Evolutionary conservation across 2,113 vertebrate genomes (phyloP).

Genomic region (Phyllostomus hastatus): DNA sequence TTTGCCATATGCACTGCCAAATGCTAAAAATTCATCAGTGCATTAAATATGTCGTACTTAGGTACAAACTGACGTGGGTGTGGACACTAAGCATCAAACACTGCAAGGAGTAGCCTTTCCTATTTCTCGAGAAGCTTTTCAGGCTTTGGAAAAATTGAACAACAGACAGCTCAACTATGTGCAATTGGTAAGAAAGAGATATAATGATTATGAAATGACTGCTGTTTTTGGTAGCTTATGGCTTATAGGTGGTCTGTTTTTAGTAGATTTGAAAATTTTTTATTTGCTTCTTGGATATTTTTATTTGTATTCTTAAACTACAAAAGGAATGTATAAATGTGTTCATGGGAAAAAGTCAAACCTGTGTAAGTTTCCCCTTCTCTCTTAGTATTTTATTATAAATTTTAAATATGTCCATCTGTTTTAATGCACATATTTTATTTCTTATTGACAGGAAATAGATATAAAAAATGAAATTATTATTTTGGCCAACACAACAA

Average conservation of each 20-base stretch:
- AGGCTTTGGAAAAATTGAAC: slow-evolving; percentile 90
- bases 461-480: slow-evolving; percentile 94
- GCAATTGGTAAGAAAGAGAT: slow-evolving; percentile 88
- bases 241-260: neutral
- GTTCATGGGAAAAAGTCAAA: neutral
- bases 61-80: slow-evolving; percentile 91
- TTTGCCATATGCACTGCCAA: neutral
- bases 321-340: neutral
- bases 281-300: neutral
- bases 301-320: neutral
- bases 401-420: slow-evolving; percentile 42
- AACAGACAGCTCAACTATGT: slow-evolving; percentile 93
- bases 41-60: slow-evolving; percentile 74
- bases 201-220: neutral
- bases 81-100: slow-evolving; percentile 95
- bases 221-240: neutral
- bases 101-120: slow-evolving; percentile 96
- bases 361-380: neutral
- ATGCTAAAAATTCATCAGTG: neutral
- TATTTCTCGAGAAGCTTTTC: slow-evolving; percentile 88
- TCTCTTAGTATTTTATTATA: neutral
- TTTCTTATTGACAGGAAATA: slow-evolving; percentile 87
- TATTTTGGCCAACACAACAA: slow-evolving; percentile 88
- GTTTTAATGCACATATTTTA: slow-evolving; percentile 49
- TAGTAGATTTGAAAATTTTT: neutral